Base-by-base conservation (phyloP, 2,888 invertebrate species). In the Coleophora flavipennella region DNA sequence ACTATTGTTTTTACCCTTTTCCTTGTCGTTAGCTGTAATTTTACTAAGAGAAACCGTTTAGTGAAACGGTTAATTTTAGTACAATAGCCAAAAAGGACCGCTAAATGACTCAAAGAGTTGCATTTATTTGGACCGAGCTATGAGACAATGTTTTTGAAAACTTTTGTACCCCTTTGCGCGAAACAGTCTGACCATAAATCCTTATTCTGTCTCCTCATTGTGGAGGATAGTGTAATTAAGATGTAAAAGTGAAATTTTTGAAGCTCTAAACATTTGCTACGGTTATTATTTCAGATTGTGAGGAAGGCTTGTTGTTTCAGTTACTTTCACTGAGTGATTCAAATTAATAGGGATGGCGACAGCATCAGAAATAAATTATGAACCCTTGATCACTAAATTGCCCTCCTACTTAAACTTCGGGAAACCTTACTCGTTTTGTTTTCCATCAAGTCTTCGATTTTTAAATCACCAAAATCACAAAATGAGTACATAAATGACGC, bases 181-280 rank as follows among this genome's bases (percentile, higher is more conserved):
- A 65, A 74, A 70, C 62, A 59, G 62, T 57, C 55, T 42, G 48
- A 56, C 55, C 78, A 71, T 81, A 81, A 83, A 83, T 80, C 66
- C 49, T n/a, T 58, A 45, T 61, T 62, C 61, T 62, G 57, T 47
- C 39, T 43, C 41, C 46, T 53, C 61, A 75, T 76, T 64, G 56
- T 60, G 10, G 45, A 48, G 56, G 67, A 72, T 73, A 66, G 71
- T 62, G 77, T 79, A 76, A 81, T 81, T 80, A 79, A 63, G 66
- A 70, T 71, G 73, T 76, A 81, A 83, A 83, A 83, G 83, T 83
- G 81, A 83, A 83, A 81, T 76, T 55, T 51, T 50, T 43, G 58
- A 55, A 58, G 51, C 46, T 72, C 64, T 48, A 60, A 32, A 39
- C 55, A 71, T 77, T 79, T 47, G 79, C 55, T 53, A 79, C 69